Conservation (phyloP, 2,888 invertebrate genomes). For the Embidobia sp. region DNA sequence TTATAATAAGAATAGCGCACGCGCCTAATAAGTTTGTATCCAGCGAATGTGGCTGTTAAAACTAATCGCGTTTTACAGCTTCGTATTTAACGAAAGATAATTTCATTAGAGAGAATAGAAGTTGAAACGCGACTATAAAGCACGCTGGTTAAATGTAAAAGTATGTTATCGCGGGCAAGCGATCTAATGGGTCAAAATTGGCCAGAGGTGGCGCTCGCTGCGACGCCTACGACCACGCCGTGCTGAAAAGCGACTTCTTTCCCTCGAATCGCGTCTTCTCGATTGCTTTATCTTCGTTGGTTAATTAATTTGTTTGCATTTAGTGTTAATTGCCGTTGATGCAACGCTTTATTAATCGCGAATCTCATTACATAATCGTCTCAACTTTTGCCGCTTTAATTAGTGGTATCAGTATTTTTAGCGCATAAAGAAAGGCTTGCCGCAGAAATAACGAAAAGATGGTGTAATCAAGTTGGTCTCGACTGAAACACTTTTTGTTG, state of each 20-base stretch:
- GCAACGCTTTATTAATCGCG: slow-evolving; percentile 34
- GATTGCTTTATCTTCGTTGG: slow-evolving; percentile 18
- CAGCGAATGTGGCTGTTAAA: neutral
- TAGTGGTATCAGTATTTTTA: slow-evolving; percentile 7
- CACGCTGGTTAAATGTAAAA: slow-evolving; percentile 44
- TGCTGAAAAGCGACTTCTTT: neutral
- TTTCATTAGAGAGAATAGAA: slow-evolving; percentile 25
- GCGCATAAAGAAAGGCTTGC: slow-evolving; percentile 22
- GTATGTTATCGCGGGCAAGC: slow-evolving; percentile 20
- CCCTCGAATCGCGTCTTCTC: slow-evolving; percentile 1
- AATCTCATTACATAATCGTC: slow-evolving; percentile 25
- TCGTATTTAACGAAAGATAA: slow-evolving; percentile 26
- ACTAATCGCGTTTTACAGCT: slow-evolving; percentile 22
- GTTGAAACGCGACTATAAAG: slow-evolving; percentile 19
- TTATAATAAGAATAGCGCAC: slow-evolving; percentile 5
- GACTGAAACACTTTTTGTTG: no score
- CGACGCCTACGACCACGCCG: no score
- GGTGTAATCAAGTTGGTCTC: neutral
- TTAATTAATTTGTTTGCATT: slow-evolving; percentile 40
- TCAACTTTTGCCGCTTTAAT: slow-evolving; percentile 27
- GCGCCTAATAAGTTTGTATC: slow-evolving; percentile 15
- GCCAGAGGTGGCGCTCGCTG: no score
- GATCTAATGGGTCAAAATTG: slow-evolving; percentile 8
- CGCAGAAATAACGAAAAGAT: slow-evolving; percentile 20
- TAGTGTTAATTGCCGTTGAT: slow-evolving; percentile 25